phyloP scores from a whole-genome alignment of 2,113 vertebrate genomes.

The Aix galericulata region DNA sequence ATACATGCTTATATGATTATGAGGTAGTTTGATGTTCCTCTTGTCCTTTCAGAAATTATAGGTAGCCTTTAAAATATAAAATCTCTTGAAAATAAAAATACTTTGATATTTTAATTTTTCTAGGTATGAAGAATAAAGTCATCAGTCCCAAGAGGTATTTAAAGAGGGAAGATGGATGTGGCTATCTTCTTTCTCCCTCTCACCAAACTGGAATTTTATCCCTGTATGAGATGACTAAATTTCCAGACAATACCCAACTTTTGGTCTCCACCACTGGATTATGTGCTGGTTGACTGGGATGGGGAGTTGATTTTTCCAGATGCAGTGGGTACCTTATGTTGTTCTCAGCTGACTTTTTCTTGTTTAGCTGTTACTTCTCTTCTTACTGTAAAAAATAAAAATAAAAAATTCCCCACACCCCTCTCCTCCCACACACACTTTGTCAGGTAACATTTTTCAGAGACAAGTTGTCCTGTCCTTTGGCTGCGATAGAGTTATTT shows the following conservation, averaged over 20 bases:
- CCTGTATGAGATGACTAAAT: not conserved
- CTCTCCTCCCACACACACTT: too few relatives aligned
- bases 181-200: not conserved
- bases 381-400: not conserved
- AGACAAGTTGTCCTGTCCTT: not conserved
- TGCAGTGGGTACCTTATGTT: too few relatives aligned
- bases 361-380: not conserved
- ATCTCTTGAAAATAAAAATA: not conserved
- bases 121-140: not conserved
- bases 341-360: not conserved
- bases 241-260: not conserved
- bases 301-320: too few relatives aligned
- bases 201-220: not conserved
- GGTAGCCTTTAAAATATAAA: not conserved
- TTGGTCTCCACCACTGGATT: not conserved
- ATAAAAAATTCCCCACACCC: not conserved
- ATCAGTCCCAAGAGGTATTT: not conserved
- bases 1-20: not conserved
- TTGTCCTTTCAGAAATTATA: not conserved
- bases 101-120: not conserved
- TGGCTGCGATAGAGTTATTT: not conserved
- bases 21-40: not conserved
- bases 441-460: not conserved
- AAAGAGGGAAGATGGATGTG: not conserved
- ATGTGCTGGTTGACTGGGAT: too few relatives aligned